Evolutionary conservation across 2,113 vertebrate genomes (phyloP), one percentile per base, ranked within the genome.

Genomic region (Hippocampus barbouri): DNA sequence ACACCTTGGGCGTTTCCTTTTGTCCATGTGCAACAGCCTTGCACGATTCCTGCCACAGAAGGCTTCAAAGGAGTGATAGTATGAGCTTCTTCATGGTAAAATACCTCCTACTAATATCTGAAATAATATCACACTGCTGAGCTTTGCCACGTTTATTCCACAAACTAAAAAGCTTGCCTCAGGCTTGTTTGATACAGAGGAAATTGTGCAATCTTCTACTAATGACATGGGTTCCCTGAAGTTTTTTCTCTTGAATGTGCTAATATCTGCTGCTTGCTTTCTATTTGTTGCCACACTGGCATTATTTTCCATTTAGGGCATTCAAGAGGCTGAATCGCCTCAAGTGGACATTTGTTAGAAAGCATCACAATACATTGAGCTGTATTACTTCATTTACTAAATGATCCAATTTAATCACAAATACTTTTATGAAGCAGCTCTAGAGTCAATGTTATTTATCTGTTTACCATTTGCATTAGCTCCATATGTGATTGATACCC

Each of bases 91-190:
- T 72, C 49, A 7, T 20, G 54, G 38, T 47, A 23, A 74, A 79
- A 2, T 53, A 74, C 25, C 38, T 64, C 21, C 69, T 70, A 45
- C 63, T 30, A 61, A 61, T 20, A 61, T 43, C 54, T 56, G 64
- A 49, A 80, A 83, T 4, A 40, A 54, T 14, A 21, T 21, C n/a
- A 7, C 65, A 73, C 69, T 72, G 57, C 38, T 41, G 34, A 68
- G 74, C 66, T 68, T 59, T 66, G 34, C 61, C 70, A 72, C 77
- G 83, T 77, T 83, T 73, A 76, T 70, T 62, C 67, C 9, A 56
- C 66, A 79, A 87, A 77, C 80, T 45, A 69, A 62, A 82, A 84
- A 83, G 66, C 74, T 70, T 63, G 49, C 23, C 51, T 56, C 27
- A 8, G 59, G 63, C 77, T 49, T 38, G 34, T 79, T 81, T 83